Evolutionary conservation across 2,797 vertebrate genomes (phyloP), one percentile per base, ranked within the genome.

Genomic region (Lateolabrax maculatus): DNA sequence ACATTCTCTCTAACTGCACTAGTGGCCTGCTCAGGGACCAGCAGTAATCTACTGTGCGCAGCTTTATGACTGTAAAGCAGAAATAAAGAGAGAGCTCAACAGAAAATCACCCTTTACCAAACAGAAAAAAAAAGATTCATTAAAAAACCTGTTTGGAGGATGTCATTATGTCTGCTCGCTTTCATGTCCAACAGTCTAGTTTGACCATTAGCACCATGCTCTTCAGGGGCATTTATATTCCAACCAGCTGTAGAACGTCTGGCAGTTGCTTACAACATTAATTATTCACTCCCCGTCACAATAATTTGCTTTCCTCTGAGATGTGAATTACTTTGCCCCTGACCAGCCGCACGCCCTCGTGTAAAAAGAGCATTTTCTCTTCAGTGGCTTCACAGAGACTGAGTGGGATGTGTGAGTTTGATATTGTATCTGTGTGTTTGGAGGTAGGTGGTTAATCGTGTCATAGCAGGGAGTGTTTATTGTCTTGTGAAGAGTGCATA

Each of bases 281-380:
- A 92, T 91, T 89, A 89, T 93, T 92, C 80, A 91, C 77, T 87
- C 77, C 52, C 75, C 52, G 34, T 89, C 31, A 25, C 80, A 84
- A 87, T 88, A 83, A 90, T 89, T 90, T 87, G 82, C 82, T 89
- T 87, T 77, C 84, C 83, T 86, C 58, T 48, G 87, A 89, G 82
- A 90, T 41, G 36, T 87, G 85, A 84, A 85, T 90, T 89, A 77
- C 74, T 87, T 80, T 85, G 51, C 66, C 65, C 75, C 82, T 79
- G 80, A 90, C 82, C 79, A 73, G 63, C 64, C 74, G n/a, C 57
- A 79, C 58, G 27, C 57, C 51, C 77, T 84, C 37, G 43, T 84
- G 85, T 58, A 52, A 79, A 89, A 86, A 60, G 36, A 79, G 58
- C 9, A 5, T 71, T 77, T 77, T 79, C 68, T 84, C 75, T 48